Conservation (phyloP, 2,888 invertebrate genomes). For the Aproaerema taeniolella region DNA sequence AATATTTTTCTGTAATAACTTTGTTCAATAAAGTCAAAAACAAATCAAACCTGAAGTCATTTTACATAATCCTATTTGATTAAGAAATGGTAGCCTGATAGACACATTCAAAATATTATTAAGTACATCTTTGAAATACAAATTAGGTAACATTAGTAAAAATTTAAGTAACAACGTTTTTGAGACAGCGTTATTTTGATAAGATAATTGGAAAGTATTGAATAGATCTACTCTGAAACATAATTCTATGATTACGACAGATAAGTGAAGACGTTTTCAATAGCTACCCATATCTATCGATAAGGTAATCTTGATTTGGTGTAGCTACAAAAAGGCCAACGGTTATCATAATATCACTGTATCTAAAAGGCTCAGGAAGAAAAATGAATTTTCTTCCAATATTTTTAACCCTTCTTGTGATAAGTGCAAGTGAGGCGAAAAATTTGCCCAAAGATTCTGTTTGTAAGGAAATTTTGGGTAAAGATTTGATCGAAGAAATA, state of each 20-base stretch:
- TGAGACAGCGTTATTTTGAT: conserved; percentile 22
- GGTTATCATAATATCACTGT: conserved; percentile 32
- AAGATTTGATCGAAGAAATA: conserved; percentile 76
- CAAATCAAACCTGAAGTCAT: too few relatives aligned
- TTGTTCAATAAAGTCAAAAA: too few relatives aligned
- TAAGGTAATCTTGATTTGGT: background rate
- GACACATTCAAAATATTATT: too few relatives aligned
- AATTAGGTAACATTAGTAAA: too few relatives aligned
- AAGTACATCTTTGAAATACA: too few relatives aligned
- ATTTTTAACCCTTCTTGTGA: conserved; percentile 34
- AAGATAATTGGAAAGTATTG: conserved; percentile 36
- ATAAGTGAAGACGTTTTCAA: conserved; percentile 32
- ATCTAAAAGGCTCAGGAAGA: conserved; percentile 23
- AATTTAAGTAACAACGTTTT: background rate
- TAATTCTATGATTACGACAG: too few relatives aligned
- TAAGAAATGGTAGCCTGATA: too few relatives aligned
- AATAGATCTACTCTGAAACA: too few relatives aligned
- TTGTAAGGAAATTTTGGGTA: conserved; percentile 56
- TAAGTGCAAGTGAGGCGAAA: conserved; percentile 38
- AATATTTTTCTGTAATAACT: too few relatives aligned
- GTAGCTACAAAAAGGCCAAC: conserved; percentile 31
- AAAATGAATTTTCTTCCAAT: conserved; percentile 41
- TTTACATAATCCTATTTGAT: too few relatives aligned
- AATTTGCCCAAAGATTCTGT: conserved; percentile 32
- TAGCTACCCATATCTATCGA: conserved; percentile 19